Evolutionary conservation across 2,113 vertebrate genomes (phyloP), one percentile per base, ranked within the genome.

Genomic region (Nansenia antarctica): DNA sequence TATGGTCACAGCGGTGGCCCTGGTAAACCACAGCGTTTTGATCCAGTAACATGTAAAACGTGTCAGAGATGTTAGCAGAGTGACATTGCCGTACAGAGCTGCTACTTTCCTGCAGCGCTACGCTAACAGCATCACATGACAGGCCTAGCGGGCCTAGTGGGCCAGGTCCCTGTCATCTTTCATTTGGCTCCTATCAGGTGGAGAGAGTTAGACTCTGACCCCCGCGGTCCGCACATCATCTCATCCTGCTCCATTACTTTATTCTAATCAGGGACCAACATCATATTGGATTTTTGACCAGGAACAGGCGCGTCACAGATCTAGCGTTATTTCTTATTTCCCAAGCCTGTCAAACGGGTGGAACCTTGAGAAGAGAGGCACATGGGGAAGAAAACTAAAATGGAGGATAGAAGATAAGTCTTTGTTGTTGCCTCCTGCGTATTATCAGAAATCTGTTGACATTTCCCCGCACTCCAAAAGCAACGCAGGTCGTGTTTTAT

Each of bases 281-380:
- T 80, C 82, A 72, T 76, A 86, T 80, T 85, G 73, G 49, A 78
- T 81, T 86, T 67, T 42, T 73, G 70, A 62, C 65, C 72, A 76
- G 30, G 27, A 72, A 29, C 39, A 54, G 65, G 54, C 45, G 67
- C 67, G 72, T 74, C 30, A 54, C 57, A 72, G 45, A 67, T 65
- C 66, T 63, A 42, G 2, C 32, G 12, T 63, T 64, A 34, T 72
- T 77, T 69, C 47, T 63, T 64, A 34, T 72, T 77, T 69, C 47
- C 69, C 5, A 52, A 70, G 37, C 72, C 57, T 52, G 24, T 65
- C 20, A 55, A 64, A 65, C 61, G 32, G 42, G n/a, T 34, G 5
- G 35, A n/a, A 60, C 42, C 45, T 27, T 52, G 22, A 65, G 62
- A 2, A 65, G 62, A 2, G 65, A 55, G 35, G 39, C 29, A 71